Conservation (phyloP, 2,888 invertebrate genomes). For the Drosophila melanosoma region DNA sequence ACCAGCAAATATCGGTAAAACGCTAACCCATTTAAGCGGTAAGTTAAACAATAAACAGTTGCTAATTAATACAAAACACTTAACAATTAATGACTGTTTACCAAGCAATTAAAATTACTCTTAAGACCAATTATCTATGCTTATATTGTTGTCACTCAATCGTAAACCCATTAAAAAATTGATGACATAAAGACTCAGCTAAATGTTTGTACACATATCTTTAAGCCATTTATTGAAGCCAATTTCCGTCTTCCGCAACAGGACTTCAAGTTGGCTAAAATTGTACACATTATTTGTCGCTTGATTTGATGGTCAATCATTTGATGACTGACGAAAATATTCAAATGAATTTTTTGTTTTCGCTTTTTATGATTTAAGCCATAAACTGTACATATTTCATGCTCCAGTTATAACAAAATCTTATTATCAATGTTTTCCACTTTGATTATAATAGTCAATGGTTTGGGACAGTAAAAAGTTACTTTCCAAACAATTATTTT, state of each 20-base stretch:
- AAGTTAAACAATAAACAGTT: constrained; percentile 33
- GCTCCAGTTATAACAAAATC: constrained; percentile 64
- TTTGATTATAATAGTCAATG: constrained; percentile 16
- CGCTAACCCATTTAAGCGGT: constrained; percentile 45
- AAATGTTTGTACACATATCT: background rate
- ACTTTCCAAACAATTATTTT: constrained; percentile 57
- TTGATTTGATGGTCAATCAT: constrained; percentile 16
- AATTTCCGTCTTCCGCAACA: constrained; percentile 35
- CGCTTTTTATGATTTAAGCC: background rate
- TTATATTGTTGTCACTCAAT: constrained; percentile 22
- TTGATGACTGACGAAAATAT: constrained; percentile 26
- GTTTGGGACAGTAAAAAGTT: constrained; percentile 36
- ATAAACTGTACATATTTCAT: constrained; percentile 42
- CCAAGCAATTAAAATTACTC: constrained; percentile 46
- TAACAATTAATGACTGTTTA: constrained; percentile 34
- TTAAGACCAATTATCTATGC: constrained; percentile 24
- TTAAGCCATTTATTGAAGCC: constrained; percentile 2
- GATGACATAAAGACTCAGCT: background rate
- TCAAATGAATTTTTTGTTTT: constrained; percentile 16
- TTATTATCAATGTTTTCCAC: constrained; percentile 22
- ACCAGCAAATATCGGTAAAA: background rate
- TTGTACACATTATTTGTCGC: background rate
- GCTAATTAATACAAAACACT: constrained; percentile 19
- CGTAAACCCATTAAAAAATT: constrained; percentile 13
- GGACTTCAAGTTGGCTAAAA: constrained; percentile 15